These are phyloP conservation scores for Heterohyrax brucei DNA, from an alignment of 2,797 vertebrate species.

Conservation along the genomic window DNA sequence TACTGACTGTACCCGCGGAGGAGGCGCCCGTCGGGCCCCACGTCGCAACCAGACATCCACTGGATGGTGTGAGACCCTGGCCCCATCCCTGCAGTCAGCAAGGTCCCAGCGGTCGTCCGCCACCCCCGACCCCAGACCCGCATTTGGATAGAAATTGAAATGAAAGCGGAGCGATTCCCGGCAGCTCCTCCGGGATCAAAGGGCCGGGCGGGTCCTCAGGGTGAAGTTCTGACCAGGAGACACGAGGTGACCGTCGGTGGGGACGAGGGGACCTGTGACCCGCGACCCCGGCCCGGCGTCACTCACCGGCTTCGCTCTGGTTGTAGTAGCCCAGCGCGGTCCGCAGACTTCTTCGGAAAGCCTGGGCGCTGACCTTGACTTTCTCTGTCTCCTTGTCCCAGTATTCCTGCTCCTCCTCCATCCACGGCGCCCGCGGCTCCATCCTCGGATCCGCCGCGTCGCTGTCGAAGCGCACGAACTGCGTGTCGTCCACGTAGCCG, in stretches of 20 bases:
- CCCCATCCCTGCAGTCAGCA: background rate
- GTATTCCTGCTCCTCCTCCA: background rate
- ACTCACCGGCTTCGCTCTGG: background rate
- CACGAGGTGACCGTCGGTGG: too few species aligned
- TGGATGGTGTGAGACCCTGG: slow-evolving; percentile 49
- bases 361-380: background rate
- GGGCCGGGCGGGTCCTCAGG: background rate
- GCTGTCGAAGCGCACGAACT: background rate
- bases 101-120: background rate
- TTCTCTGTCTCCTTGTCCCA: background rate
- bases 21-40: background rate
- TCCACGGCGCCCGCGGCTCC: background rate
- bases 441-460: background rate
- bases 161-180: background rate
- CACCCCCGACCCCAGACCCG: too few species aligned
- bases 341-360: background rate
- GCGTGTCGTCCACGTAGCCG: background rate
- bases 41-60: slow-evolving; percentile 1
- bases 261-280: too few species aligned
- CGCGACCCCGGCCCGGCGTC: background rate
- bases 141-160: background rate
- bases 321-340: background rate
- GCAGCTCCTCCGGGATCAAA: too few species aligned
- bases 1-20: background rate
- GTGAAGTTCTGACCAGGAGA: too few species aligned